Percentiles rank a stretch among this genome's conserved stretches.
These are phyloP conservation scores for Cantharis flavilabris DNA, from an alignment of 2,888 invertebrate genomes.

Conservation along the genomic window DNA sequence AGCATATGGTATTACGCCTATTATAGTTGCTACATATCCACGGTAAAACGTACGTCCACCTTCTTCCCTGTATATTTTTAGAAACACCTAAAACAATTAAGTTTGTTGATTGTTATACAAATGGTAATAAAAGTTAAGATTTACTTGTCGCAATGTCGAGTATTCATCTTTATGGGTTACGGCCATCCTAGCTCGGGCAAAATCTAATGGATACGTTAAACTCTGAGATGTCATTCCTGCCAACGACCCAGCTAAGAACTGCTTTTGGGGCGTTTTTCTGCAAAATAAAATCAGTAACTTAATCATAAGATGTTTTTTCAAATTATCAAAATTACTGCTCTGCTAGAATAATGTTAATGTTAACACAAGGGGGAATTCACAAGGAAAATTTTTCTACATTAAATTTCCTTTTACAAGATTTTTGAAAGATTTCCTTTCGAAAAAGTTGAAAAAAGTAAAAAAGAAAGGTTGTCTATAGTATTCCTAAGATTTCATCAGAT, in stretches of 20 bases:
- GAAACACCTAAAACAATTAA: conserved; percentile 46
- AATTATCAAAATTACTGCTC: too few species aligned
- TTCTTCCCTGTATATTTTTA: conserved; percentile 74
- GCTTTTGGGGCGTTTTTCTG: conserved; percentile 55
- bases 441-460: too few species aligned
- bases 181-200: conserved; percentile 96
- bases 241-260: conserved; percentile 89
- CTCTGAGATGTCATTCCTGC: conserved; percentile 96
- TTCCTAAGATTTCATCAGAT: too few species aligned
- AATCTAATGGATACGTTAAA: conserved; percentile 93
- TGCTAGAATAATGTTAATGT: too few species aligned
- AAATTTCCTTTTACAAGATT: too few species aligned
- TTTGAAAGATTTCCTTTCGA: too few species aligned
- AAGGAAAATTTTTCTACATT: too few species aligned
- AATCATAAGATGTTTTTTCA: too few species aligned
- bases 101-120: neutral
- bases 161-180: conserved; percentile 84
- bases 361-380: too few species aligned
- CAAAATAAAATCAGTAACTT: conserved; percentile 12
- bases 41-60: conserved; percentile 79
- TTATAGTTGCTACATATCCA: conserved; percentile 87
- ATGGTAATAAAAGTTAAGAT: neutral
- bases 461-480: too few species aligned
- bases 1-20: conserved; percentile 95
- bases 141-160: conserved; percentile 62